A percentile compares a stretch with the other conserved stretches of the same genome.
phyloP scores from a whole-genome alignment of 1,140 invertebrate genomes.

The Drusus annulatus region DNA sequence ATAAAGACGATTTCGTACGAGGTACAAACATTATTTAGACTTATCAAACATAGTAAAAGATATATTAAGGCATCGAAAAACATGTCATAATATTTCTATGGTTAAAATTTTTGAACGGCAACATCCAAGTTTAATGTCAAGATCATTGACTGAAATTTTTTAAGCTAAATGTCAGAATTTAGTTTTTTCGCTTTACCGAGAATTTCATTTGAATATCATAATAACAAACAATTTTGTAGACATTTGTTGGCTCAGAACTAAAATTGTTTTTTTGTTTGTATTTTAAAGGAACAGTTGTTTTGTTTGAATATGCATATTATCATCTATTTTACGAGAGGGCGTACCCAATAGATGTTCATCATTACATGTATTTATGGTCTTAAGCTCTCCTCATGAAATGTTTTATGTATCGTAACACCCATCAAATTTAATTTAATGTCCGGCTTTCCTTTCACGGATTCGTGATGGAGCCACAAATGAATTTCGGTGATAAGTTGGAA shows the following conservation, averaged over 20 bases:
- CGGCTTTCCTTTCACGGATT: constrained; percentile 25
- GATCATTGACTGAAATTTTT: too few relatives aligned
- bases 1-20: too few relatives aligned
- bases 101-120: too few relatives aligned
- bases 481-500: constrained; percentile 78
- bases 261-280: neutral
- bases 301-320: neutral
- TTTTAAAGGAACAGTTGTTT: neutral
- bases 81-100: too few relatives aligned
- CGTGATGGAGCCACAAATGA: constrained; percentile 57
- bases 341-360: constrained; percentile 12
- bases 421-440: constrained; percentile 15
- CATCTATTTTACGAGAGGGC: constrained; percentile 32
- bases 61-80: too few relatives aligned
- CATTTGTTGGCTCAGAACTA: neutral
- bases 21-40: too few relatives aligned
- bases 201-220: neutral
- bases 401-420: neutral
- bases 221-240: neutral
- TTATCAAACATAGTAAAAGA: too few relatives aligned
- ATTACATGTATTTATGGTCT: too few relatives aligned
- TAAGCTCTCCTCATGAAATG: neutral
- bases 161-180: constrained; percentile 24
- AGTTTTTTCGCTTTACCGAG: constrained; percentile 14
- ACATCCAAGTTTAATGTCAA: too few relatives aligned